Conservation (phyloP, 2,888 invertebrate genomes). For the Protonemura montana region DNA sequence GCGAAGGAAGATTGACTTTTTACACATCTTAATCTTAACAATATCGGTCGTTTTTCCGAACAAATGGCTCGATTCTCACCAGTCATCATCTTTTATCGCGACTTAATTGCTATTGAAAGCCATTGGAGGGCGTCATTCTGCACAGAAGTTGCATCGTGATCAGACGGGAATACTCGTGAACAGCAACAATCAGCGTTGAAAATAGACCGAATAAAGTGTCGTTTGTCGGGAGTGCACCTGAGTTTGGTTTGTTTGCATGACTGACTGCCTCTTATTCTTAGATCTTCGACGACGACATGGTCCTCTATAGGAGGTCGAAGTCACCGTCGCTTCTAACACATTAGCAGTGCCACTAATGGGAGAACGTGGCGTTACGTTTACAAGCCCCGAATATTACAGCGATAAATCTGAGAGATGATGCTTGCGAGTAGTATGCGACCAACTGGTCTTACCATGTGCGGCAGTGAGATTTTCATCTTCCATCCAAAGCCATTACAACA, state of each 20-base stretch:
- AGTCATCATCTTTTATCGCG: conserved; percentile 1
- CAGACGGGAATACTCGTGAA: neutral
- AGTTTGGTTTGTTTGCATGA: neutral
- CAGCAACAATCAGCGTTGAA: neutral
- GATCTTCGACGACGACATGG: too few relatives aligned
- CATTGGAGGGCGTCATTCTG: neutral
- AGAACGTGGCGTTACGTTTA: neutral
- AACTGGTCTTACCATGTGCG: neutral
- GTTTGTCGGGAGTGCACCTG: neutral
- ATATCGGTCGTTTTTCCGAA: neutral
- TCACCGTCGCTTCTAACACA: neutral
- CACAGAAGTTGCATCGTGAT: neutral
- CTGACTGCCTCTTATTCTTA: too few relatives aligned
- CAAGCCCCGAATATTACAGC: neutral
- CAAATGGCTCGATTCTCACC: neutral
- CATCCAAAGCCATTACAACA: neutral
- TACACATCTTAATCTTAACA: neutral
- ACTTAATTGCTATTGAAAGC: neutral
- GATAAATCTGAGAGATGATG: neutral
- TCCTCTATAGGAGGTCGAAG: too few relatives aligned
- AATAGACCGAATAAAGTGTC: neutral
- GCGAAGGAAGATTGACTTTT: neutral
- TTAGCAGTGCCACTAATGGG: neutral
- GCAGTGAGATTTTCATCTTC: neutral
- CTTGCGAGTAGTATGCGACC: neutral